Conservation (phyloP, 2,797 vertebrate genomes). For the Galago senegalensis region DNA sequence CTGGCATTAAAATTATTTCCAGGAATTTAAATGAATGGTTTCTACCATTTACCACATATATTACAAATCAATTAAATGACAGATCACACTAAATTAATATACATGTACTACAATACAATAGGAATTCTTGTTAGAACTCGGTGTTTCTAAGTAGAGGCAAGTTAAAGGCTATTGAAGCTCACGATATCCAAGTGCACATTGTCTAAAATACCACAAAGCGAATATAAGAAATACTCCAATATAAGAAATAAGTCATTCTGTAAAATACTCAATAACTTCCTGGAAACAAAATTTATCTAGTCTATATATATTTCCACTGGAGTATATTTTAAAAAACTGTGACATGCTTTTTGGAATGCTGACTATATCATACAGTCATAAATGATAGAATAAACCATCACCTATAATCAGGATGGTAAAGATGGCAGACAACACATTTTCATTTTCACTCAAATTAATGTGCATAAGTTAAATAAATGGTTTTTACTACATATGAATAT, state of each 20-base stretch:
- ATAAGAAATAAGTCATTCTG: not conserved
- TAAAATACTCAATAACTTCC: not conserved
- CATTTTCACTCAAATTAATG: not conserved
- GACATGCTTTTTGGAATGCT: not conserved
- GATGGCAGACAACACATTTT: not conserved
- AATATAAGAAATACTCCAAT: not conserved
- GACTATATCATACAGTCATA: not conserved
- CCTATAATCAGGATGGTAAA: not conserved
- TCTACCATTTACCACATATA: not conserved
- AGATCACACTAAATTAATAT: not conserved
- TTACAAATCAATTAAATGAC: slow-evolving; percentile 2
- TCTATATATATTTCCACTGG: not conserved
- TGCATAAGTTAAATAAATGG: not conserved
- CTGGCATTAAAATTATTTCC: not conserved
- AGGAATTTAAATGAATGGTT: not conserved
- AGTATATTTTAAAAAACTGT: not conserved
- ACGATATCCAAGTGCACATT: not conserved
- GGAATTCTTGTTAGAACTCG: not conserved
- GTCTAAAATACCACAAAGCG: not conserved
- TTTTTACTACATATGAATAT: not conserved
- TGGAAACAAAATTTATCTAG: not conserved
- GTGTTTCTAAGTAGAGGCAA: not conserved
- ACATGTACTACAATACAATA: not conserved
- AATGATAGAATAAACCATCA: not conserved
- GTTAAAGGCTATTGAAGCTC: not conserved